Evolutionary conservation across 2,113 vertebrate species (phyloP).

Genomic region (Bettongia penicillata): DNA sequence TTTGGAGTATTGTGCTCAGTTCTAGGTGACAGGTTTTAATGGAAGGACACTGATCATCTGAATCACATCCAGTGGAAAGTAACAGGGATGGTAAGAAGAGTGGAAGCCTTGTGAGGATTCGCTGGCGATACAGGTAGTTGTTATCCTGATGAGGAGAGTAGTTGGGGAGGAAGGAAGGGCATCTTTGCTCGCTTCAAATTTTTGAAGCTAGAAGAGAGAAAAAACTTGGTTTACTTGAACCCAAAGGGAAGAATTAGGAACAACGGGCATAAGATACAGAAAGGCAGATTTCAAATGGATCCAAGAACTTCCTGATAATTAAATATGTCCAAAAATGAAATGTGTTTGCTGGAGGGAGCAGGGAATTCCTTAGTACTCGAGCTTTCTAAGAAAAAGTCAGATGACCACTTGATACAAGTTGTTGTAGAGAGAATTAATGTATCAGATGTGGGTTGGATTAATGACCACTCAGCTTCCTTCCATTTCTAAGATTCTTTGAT

Average conservation of each 20-base stretch:
- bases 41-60: neutral
- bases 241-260: neutral
- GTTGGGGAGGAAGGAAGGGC: neutral
- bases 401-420: neutral
- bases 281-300: neutral
- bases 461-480: neutral
- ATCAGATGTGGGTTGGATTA: neutral
- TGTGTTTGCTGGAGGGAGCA: neutral
- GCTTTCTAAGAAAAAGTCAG: neutral
- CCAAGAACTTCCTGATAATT: neutral
- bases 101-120: neutral
- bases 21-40: neutral
- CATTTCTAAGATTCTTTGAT: neutral
- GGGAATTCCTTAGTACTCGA: neutral
- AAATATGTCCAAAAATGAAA: neutral
- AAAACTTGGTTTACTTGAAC: neutral
- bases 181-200: neutral
- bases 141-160: neutral
- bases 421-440: neutral
- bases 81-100: neutral
- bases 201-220: neutral
- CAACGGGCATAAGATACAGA: neutral
- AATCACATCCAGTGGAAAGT: neutral
- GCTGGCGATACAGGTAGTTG: neutral
- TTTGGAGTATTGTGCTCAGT: neutral